These are phyloP conservation scores for Leguminivora glycinivorella DNA, from an alignment of 1,140 invertebrate genomes.

Conservation along the genomic window DNA sequence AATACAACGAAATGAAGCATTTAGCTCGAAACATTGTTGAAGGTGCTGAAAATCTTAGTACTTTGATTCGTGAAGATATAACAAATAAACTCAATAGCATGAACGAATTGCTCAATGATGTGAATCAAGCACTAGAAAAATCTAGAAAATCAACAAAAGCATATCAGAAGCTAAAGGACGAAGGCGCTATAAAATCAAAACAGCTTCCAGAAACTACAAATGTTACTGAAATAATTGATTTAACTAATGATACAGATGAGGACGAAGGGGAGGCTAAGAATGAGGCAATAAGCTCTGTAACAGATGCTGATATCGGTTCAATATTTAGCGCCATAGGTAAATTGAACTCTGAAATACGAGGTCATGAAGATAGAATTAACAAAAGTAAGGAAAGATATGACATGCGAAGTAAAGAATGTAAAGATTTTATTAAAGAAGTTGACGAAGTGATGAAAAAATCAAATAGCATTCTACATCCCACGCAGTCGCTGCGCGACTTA, in stretches of 20 bases:
- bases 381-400: conserved; percentile 61
- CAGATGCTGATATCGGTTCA: conserved; percentile 56
- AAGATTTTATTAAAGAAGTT: conserved; percentile 69
- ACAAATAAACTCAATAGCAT: conserved; percentile 74
- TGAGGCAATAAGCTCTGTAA: conserved; percentile 34
- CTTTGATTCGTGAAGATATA: conserved; percentile 70
- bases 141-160: conserved; percentile 68
- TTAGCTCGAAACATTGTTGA: conserved; percentile 64
- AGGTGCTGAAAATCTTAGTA: conserved; percentile 69
- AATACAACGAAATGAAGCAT: conserved; percentile 69
- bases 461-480: conserved; percentile 61
- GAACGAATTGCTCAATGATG: conserved; percentile 73
- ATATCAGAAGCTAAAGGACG: conserved; percentile 63
- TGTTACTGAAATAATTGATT: conserved; percentile 31
- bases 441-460: conserved; percentile 66
- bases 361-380: conserved; percentile 65
- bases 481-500: conserved; percentile 3
- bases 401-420: conserved; percentile 60
- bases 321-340: conserved; percentile 61
- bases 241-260: conserved; percentile 34
- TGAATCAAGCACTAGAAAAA: conserved; percentile 71
- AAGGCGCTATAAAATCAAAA: conserved; percentile 41
- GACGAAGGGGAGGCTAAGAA: conserved; percentile 30
- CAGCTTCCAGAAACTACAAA: conserved; percentile 23
- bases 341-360: conserved; percentile 60